Evolutionary conservation across 2,888 invertebrate species (phyloP), one percentile per base, ranked within the genome.

Genomic region (Drosophila mimica): DNA sequence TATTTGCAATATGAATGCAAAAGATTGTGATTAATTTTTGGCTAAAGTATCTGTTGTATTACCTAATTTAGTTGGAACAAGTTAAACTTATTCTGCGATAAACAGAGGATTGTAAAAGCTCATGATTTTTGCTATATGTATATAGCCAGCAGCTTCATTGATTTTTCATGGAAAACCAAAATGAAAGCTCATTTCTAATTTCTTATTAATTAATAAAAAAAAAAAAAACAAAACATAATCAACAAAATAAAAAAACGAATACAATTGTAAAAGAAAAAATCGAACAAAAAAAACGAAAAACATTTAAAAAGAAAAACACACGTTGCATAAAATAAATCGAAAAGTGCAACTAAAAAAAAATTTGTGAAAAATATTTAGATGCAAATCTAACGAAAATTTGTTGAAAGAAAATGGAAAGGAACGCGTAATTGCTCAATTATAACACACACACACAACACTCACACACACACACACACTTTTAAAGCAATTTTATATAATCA

Each of bases 141-240:
- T 74, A 71, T 72, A 83, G 83, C 80, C 66, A 69, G 61, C 40
- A 63, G 88, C 87, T 88, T 84, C 82, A 81, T 91, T 82, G 71
- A 80, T 79, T 89, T 90, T 91, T 90, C 79, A 76, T 81, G 74
- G 74, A 89, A 84, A 91, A 90, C 74, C 84, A 74, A 88, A 53
- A 77, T 79, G 69, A 73, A 85, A 73, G 89, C 88, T 61, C 51
- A 51, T 52, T 59, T 58, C 53, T 73, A 74, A 66, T 59, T 69
- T 71, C 38, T 65, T 69, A 70, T 73, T 66, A 54, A 49, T 67
- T 48, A 72, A 79, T 73, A 63, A 52, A 59, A 65, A 62, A 63
- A 65, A 59, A 77, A 76, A 75, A 64, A 61, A 53, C 61, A 71
- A 73, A 71, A 52, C n/a, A 17, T 25, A 25, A 46, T 46, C 46